A percentile compares a stretch with the other conserved stretches of the same genome.
Conservation (phyloP, 2,797 vertebrate genomes). For the Sebastes diaconus region DNA sequence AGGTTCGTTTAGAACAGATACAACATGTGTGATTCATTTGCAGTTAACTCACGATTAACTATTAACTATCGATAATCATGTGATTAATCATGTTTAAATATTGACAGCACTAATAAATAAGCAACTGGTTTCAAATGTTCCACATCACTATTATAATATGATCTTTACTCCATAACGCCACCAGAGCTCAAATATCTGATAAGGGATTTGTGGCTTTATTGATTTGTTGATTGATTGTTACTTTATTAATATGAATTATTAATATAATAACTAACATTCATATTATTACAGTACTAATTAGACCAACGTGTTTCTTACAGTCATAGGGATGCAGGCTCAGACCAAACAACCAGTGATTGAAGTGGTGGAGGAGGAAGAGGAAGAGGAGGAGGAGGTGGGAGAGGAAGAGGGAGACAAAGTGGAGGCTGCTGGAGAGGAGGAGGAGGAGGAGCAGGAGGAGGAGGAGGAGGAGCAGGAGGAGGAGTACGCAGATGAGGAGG, state of each 20-base stretch:
- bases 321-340: conserved; percentile 71
- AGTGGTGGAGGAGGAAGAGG: conserved; percentile 45
- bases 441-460: background rate
- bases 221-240: no score
- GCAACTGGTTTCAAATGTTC: background rate
- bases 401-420: background rate
- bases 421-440: conserved; percentile 1
- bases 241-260: no score
- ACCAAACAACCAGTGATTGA: conserved; percentile 46
- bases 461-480: background rate
- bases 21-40: no score
- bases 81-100: no score
- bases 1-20: no score
- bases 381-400: conserved; percentile 14
- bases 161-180: background rate
- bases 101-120: no score
- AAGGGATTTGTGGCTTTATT: background rate
- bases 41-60: no score
- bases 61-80: no score
- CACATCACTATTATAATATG: background rate
- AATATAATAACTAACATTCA: no score
- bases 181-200: background rate
- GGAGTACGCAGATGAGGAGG: background rate
- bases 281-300: no score
- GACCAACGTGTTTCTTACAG: conserved; percentile 50